phyloP scores from a whole-genome alignment of 2,113 vertebrate genomes.

The Scopus umbretta region DNA sequence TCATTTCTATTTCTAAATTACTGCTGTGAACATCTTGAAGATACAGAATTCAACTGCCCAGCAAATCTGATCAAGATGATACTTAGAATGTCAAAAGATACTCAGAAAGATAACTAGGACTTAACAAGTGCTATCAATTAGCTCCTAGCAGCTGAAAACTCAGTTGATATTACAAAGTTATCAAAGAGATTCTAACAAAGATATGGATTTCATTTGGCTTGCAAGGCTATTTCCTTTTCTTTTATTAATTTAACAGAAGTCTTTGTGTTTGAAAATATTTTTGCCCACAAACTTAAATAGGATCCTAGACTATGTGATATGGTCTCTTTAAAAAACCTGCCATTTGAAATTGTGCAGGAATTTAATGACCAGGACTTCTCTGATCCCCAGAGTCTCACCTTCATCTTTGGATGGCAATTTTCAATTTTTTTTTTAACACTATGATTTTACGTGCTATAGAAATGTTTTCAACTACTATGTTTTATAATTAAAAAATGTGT shows the following conservation, averaged over 20 bases:
- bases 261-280: not conserved
- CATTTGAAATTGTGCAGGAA: not conserved
- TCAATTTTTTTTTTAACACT: not conserved
- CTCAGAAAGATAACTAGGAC: not conserved
- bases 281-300: not conserved
- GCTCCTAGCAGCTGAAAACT: not conserved
- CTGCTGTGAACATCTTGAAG: not conserved
- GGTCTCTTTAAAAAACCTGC: not conserved
- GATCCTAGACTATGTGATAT: not conserved
- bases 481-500: constrained; percentile 64
- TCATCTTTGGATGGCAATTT: not conserved
- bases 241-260: not conserved
- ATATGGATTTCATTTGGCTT: not conserved
- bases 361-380: not conserved
- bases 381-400: not conserved
- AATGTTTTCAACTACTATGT: constrained; percentile 1
- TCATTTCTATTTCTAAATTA: not conserved
- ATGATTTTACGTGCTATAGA: not conserved
- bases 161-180: not conserved
- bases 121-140: not conserved
- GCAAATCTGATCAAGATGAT: not conserved
- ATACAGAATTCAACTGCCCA: not conserved
- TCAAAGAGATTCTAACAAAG: not conserved
- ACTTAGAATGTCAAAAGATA: constrained; percentile 8
- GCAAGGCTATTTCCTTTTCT: not conserved